Conservation (phyloP, 2,113 vertebrate species). For the Malurus melanocephalus region DNA sequence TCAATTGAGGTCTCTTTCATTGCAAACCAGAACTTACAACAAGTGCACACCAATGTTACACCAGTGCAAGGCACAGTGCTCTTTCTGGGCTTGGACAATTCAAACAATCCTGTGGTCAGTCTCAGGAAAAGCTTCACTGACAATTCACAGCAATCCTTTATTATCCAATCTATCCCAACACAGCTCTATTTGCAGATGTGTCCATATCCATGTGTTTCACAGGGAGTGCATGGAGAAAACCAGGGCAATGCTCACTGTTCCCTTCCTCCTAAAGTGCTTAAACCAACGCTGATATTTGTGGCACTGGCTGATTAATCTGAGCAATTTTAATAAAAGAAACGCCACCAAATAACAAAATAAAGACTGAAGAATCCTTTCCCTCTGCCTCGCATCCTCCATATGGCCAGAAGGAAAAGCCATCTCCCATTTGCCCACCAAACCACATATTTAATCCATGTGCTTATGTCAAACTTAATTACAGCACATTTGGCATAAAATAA, state of each 20-base stretch:
- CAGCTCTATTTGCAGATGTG: rapidly evolving
- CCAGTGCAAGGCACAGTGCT: not conserved
- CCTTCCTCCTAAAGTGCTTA: not conserved
- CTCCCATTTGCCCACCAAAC: constrained; percentile 82
- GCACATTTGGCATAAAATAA: constrained; percentile 87
- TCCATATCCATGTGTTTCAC: rapidly evolving
- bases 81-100: not conserved
- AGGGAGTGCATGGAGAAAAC: not conserved
- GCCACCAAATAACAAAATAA: constrained; percentile 51
- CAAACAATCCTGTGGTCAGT: not conserved
- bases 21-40: not conserved
- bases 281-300: not conserved
- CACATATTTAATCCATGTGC: constrained; percentile 99
- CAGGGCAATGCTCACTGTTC: not conserved
- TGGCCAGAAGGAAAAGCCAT: constrained; percentile 82
- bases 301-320: constrained; percentile 47
- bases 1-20: not conserved
- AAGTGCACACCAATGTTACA: not conserved
- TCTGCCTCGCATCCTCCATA: constrained; percentile 71
- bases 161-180: not conserved
- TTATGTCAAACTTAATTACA: constrained; percentile 99
- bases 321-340: constrained; percentile 36
- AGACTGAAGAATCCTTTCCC: constrained; percentile 7
- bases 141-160: not conserved
- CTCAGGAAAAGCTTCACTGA: not conserved